Evolutionary conservation across 2,797 vertebrate genomes (phyloP).

Genomic region (Carcharodon carcharias): DNA sequence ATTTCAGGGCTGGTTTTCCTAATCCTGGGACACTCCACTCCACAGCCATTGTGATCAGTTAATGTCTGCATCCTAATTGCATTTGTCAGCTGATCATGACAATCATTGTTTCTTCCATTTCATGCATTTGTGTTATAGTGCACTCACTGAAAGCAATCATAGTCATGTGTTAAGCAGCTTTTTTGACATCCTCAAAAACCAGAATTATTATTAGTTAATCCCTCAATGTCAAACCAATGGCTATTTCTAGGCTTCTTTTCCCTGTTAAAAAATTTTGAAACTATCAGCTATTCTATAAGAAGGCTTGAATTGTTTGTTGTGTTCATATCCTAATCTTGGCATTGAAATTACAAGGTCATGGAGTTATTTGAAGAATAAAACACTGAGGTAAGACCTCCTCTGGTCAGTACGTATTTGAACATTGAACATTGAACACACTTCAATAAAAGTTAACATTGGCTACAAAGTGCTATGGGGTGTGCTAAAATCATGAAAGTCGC

Average conservation of each 20-base stretch:
- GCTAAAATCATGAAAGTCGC: background rate
- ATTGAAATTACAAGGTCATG: background rate
- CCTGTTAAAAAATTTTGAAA: too few species aligned
- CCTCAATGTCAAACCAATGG: background rate
- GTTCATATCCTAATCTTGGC: background rate
- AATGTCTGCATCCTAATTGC: background rate
- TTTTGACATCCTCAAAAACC: too few species aligned
- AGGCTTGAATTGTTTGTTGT: background rate
- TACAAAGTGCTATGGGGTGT: too few species aligned
- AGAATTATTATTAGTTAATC: background rate
- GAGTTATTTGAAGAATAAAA: background rate
- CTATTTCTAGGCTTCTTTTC: too few species aligned
- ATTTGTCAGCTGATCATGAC: background rate
- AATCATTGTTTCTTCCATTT: background rate
- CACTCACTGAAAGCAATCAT: background rate
- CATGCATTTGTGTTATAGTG: background rate
- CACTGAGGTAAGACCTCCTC: background rate
- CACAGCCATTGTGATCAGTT: background rate
- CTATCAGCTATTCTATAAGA: too few species aligned
- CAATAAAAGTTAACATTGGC: too few species aligned
- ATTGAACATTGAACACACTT: too few species aligned
- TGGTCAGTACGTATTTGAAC: too few species aligned
- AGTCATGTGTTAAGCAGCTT: background rate
- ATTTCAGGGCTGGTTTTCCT: background rate
- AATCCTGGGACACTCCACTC: background rate